Base-by-base conservation (phyloP, 2,113 vertebrate species). In the Pteruthius melanotis region DNA sequence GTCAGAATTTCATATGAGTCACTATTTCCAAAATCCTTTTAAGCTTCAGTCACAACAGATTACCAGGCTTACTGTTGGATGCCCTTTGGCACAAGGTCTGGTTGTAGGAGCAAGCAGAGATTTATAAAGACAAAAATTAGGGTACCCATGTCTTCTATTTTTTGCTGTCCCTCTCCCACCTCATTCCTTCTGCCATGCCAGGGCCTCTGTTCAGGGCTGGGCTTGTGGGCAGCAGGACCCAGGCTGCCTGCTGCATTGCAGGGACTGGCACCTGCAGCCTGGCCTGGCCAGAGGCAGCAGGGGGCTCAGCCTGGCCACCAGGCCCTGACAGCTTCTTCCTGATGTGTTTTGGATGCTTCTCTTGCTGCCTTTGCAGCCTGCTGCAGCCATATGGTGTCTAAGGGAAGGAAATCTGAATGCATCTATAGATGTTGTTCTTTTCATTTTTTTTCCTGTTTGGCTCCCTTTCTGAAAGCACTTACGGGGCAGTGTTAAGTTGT, bases 161-260 rank as follows among this genome's bases (percentile, higher is more conserved):
- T 63, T 31, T 22, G 10, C n/a, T 66, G 5, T n/a, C 18, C 13
- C 33, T 52, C 0, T 1, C n/a, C 42, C 0, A 0, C 7, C 21
- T 20, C 23, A 15, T 69, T 53, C 21, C 61, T 78, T 35, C 39
- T 69, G 37, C 61, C 3, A 0, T 23, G 17, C 33, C 39, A 40
- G 39, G 26, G 8, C 28, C 19, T 4, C 0, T 1, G 1, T 14
- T 22, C 0, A 0, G 30, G 53, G 19, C 31, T 35, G n/a, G 44
- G 47, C 39, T 4, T 1, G 3, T n/a, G 44, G 50, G 47, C 30
- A 59, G 66, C n/a, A 50, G 28, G 13, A 10, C 33, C 31, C 13
- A 9, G 35, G 23, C 49, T 3, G 0, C 63, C 13, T 7, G 9
- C n/a, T n/a, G 21, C 27, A 1, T 47, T 2, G 0, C 64, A 27